Evolutionary conservation across 2,888 invertebrate species (phyloP), one percentile per base, ranked within the genome.

Genomic region (Dynastes maya): DNA sequence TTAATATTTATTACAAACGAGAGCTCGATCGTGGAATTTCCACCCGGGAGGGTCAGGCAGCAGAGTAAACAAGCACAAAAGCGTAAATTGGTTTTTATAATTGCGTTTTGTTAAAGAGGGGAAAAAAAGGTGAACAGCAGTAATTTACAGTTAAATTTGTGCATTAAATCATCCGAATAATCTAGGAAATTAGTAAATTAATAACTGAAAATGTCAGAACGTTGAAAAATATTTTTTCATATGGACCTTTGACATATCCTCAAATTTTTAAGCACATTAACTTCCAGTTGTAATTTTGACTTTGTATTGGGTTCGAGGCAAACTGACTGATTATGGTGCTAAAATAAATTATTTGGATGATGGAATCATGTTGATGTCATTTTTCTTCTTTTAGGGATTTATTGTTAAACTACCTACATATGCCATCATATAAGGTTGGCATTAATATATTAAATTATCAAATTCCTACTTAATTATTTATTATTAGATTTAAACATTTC

Each of bases 1-100:
- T 53, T n/a, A 53, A 53, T 63, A 63, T 63, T 63, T 63, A 63
- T 29, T 27, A 63, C 29, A 63, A 63, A 63, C 63, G 63, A 63
- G 22, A 63, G 8, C 29, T 29, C 64, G 11, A 64, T 37, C 32
- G 6, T n/a, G 11, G 29, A 29, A 64, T 64, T 32, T 64, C 64
- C 13, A n/a, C 16, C n/a, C 53, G n/a, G 13, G 45, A 11, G 45
- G 45, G 45, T 45, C 8, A 45, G 45, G 45, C 45, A 45, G 8
- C 45, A 45, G 45, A 45, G 11, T 45, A 45, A 45, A 45, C 45
- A 45, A 45, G 45, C 45, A 45, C 45, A 45, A 45, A 45, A 45
- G 29, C 61, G 61, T 27, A 61, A 61, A 61, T 61, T 61, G 61
- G 29, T 61, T 61, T 29, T 29, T 61, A 61, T 45, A 45, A 45